A percentile compares a stretch with the other conserved stretches of the same genome.
phyloP scores from a whole-genome alignment of 2,888 invertebrate species.

The Netelia virgata region DNA sequence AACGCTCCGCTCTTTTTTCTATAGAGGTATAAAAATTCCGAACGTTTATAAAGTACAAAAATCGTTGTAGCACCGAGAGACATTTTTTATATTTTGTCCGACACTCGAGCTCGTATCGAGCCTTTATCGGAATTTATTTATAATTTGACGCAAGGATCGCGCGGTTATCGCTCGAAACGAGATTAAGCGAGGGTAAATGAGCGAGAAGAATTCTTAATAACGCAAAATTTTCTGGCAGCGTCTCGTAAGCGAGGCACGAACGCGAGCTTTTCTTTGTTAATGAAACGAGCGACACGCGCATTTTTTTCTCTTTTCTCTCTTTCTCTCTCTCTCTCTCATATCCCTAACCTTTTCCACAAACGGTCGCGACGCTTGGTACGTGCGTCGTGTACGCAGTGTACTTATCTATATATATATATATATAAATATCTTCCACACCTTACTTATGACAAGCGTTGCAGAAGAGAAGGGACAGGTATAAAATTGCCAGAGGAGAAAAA shows the following conservation, averaged over 20 bases:
- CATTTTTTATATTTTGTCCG: not conserved
- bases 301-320: constrained; percentile 22
- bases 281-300: constrained; percentile 62
- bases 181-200: not conserved
- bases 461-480: constrained; percentile 26
- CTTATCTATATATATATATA: not conserved
- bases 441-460: constrained; percentile 54
- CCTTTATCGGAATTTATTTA: too few species aligned
- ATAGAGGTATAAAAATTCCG: not conserved
- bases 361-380: constrained; percentile 38
- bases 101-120: too few species aligned
- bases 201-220: constrained; percentile 17
- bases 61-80: not conserved
- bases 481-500: constrained; percentile 24
- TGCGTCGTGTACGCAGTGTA: constrained; percentile 24
- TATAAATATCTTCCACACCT: not conserved
- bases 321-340: constrained; percentile 3
- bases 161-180: not conserved
- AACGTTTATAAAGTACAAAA: not conserved
- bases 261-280: constrained; percentile 66
- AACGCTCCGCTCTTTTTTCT: too few species aligned
- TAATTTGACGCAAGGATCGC: not conserved
- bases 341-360: constrained; percentile 20
- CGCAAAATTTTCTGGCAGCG: constrained; percentile 27
- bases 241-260: constrained; percentile 59